Evolutionary conservation across 2,888 invertebrate species (phyloP), one percentile per base, ranked within the genome.

Genomic region (Parapristionchus giblindavisi): DNA sequence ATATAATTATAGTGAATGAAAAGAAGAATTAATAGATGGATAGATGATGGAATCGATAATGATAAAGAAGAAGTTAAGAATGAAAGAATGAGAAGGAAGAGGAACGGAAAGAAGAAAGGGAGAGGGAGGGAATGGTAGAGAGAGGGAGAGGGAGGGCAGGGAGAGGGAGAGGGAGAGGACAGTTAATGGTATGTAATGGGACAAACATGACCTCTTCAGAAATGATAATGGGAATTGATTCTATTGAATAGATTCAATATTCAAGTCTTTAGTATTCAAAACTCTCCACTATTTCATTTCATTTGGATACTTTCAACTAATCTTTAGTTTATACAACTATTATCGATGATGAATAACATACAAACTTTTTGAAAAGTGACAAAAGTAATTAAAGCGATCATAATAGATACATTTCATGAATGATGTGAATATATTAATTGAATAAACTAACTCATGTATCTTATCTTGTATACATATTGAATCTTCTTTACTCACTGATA

Each of bases 401-500:
- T 8, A 32, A 5, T 32, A 8, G 60, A 34, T 14, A 21, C 11
- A 65, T 24, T 34, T 17, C 32, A n/a, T 24, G 27, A 38, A 65
- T 61, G 21, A 6, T 24, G 27, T 43, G 8, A 43, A 43, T 65
- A 65, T 27, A 27, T 32, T 34, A 29, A 60, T 34, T 21, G 72
- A 27, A 61, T 4, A 36, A 51, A 78, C 80, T 78, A 29, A 83
- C 83, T 81, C 77, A 70, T 83, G 81, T 36, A 83, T 74, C 72
- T 78, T 63, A 34, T 78, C 75, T 27, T 76, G 79, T 24, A 83
- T 79, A 70, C 80, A 79, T 51, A 79, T 78, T 36, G 78, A 80
- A 32, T 82, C 80, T 27, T 79, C 78, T 38, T 80, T 80, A 61
- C 82, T 80, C 11, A 83, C 82, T 3, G 82, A 81, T 4, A 84